Percentiles rank a stretch among this genome's conserved stretches.
These are phyloP conservation scores for Sturmia bella DNA, from an alignment of 2,888 invertebrate species.

Conservation along the genomic window DNA sequence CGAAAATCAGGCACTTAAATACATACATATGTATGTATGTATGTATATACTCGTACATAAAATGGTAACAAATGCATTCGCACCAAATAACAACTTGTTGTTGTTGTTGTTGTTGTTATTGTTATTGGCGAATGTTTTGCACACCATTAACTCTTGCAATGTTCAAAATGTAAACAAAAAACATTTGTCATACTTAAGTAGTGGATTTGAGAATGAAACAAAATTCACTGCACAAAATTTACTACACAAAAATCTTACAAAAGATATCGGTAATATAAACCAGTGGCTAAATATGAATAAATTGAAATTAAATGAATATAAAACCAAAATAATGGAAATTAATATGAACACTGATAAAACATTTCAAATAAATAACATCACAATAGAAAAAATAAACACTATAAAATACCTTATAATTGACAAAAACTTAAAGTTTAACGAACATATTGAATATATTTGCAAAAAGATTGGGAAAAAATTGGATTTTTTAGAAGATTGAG, in stretches of 20 bases:
- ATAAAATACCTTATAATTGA: too few relatives aligned
- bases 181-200: constrained; percentile 5
- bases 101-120: constrained; percentile 51
- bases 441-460: too few relatives aligned
- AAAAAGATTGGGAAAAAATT: too few relatives aligned
- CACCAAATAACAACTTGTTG: constrained; percentile 75
- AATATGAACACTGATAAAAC: too few relatives aligned
- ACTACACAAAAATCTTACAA: not conserved
- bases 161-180: constrained; percentile 45
- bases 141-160: constrained; percentile 62
- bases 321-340: too few relatives aligned
- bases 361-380: too few relatives aligned
- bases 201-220: constrained; percentile 4
- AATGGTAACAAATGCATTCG: constrained; percentile 78
- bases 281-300: too few relatives aligned
- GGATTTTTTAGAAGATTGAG: too few relatives aligned
- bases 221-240: not conserved
- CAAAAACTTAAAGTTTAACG: too few relatives aligned
- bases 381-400: too few relatives aligned
- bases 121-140: constrained; percentile 60
- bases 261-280: too few relatives aligned
- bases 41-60: constrained; percentile 66
- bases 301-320: too few relatives aligned
- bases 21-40: constrained; percentile 51
- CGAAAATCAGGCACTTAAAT: constrained; percentile 43